phyloP scores from a whole-genome alignment of 2,888 invertebrate genomes.

The Dolichopus griseipennis region DNA sequence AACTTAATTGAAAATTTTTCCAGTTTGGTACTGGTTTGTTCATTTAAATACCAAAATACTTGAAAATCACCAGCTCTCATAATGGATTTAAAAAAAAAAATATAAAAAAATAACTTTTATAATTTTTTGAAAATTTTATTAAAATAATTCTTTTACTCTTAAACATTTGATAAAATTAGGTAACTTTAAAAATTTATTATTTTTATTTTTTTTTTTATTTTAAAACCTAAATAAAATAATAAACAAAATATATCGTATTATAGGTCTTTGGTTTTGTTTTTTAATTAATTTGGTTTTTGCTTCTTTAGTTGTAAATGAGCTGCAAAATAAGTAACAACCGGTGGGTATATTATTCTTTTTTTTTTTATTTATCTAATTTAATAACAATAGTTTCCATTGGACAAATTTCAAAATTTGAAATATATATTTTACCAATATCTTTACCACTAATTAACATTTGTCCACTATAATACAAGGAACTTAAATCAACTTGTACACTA shows the following conservation, averaged over 20 bases:
- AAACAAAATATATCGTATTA: neutral
- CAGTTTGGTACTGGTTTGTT: too few relatives aligned
- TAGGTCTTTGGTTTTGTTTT: neutral
- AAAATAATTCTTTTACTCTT: neutral
- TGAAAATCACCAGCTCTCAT: too few relatives aligned
- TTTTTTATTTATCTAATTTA: slow-evolving; percentile 50
- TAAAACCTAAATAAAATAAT: neutral
- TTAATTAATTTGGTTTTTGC: neutral
- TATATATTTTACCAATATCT: slow-evolving; percentile 37
- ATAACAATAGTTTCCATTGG: slow-evolving; percentile 57
- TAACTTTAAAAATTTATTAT: neutral
- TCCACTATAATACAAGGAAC: slow-evolving; percentile 68
- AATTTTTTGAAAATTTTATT: neutral
- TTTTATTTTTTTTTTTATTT: neutral
- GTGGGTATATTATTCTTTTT: too few relatives aligned
- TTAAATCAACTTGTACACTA: slow-evolving; percentile 59
- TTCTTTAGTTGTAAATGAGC: too few relatives aligned
- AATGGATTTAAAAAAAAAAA: too few relatives aligned
- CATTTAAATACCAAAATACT: too few relatives aligned
- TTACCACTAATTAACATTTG: slow-evolving; percentile 30
- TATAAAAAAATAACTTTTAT: too few relatives aligned
- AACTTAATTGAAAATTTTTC: too few relatives aligned
- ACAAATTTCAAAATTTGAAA: slow-evolving; percentile 41
- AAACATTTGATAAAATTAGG: neutral
- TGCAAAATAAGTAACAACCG: too few relatives aligned